These are phyloP conservation scores for Macrophya alboannulata DNA, from an alignment of 2,888 invertebrate species.

Conservation along the genomic window DNA sequence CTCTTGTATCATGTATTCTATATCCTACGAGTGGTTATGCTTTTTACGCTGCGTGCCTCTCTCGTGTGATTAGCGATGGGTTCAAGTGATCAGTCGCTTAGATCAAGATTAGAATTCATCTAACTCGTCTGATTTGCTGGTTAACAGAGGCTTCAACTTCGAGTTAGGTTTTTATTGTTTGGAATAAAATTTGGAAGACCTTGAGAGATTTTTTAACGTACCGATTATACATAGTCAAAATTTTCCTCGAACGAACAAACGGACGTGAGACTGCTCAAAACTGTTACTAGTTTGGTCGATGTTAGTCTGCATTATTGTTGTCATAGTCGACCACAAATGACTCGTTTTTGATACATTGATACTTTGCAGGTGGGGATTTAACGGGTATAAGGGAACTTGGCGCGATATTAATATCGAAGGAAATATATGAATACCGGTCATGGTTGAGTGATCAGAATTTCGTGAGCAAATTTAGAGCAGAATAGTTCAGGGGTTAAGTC, in stretches of 20 bases:
- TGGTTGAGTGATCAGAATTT: constrained; percentile 30
- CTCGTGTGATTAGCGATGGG: constrained; percentile 67
- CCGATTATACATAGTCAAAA: not conserved
- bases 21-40: constrained; percentile 69
- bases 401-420: constrained; percentile 45
- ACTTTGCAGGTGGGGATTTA: constrained; percentile 22
- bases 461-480: not conserved
- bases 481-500: not conserved
- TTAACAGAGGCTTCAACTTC: not conserved
- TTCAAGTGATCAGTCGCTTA: constrained; percentile 58
- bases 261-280: not conserved
- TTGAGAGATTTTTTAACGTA: not conserved
- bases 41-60: constrained; percentile 67
- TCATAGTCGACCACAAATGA: constrained; percentile 47
- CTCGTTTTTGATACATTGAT: constrained; percentile 48
- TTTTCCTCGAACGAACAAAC: not conserved
- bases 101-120: constrained; percentile 14
- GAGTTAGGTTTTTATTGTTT: not conserved
- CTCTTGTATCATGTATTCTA: constrained; percentile 60
- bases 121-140: not conserved
- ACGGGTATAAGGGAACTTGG: constrained; percentile 24
- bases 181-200: not conserved
- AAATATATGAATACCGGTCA: constrained; percentile 39
- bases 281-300: constrained; percentile 37
- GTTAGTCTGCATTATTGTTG: constrained; percentile 43